These are phyloP conservation scores for Leucosticte australis DNA, from an alignment of 2,113 vertebrate genomes.

Conservation along the genomic window DNA sequence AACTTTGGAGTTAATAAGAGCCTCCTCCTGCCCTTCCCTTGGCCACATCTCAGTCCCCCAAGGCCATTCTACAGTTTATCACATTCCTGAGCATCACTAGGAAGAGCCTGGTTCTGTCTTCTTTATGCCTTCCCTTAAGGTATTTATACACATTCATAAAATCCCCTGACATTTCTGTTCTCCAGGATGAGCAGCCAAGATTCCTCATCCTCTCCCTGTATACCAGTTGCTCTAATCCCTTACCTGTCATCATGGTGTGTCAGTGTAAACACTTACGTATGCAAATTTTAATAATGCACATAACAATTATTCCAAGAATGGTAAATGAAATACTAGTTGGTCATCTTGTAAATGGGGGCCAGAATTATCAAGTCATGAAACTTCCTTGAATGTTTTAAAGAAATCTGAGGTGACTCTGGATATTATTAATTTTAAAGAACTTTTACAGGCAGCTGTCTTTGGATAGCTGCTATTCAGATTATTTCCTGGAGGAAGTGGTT, in stretches of 20 bases:
- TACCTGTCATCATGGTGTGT: background rate
- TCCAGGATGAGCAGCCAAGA: background rate
- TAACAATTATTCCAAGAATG: background rate
- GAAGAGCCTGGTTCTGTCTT: background rate
- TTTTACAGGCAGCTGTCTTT: background rate
- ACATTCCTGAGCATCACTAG: no score
- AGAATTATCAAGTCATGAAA: background rate
- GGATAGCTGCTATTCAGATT: background rate
- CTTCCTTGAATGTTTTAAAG: background rate
- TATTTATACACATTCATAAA: background rate
- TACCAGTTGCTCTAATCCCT: background rate
- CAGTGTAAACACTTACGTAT: background rate
- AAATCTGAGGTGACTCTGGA: background rate
- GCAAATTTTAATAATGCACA: background rate
- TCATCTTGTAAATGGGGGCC: background rate
- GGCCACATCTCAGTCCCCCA: background rate
- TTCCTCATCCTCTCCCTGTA: background rate
- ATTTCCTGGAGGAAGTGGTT: background rate
- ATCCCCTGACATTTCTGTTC: background rate
- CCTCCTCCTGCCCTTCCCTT: background rate
- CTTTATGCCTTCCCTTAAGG: background rate
- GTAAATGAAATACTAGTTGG: background rate
- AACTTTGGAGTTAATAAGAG: background rate
- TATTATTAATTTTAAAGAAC: background rate
- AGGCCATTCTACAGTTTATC: background rate